phyloP scores from a whole-genome alignment of 2,113 vertebrate genomes.

The Chelonoidis abingdonii region DNA sequence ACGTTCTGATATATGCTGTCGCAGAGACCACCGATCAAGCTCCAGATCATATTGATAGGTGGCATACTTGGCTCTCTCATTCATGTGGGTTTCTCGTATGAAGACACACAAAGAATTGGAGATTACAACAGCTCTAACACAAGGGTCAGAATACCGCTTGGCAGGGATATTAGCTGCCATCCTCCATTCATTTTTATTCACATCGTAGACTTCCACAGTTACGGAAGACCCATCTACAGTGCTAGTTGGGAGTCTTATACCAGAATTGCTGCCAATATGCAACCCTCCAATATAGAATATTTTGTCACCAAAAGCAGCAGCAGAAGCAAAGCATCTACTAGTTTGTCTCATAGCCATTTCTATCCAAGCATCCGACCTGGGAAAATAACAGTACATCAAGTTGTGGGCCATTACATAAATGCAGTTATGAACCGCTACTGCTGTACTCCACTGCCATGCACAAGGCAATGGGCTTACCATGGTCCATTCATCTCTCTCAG shows the following conservation, averaged over 20 bases:
- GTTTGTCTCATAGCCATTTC: constrained; percentile 96
- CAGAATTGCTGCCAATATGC: constrained; percentile 93
- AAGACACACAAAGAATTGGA: constrained; percentile 93
- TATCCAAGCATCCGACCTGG: constrained; percentile 94
- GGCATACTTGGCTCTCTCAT: constrained; percentile 94
- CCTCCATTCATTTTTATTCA: constrained; percentile 96
- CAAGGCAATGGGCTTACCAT: constrained; percentile 93
- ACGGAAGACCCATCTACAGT: constrained; percentile 93
- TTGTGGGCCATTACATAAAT: constrained; percentile 97
- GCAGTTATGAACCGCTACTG: constrained; percentile 90
- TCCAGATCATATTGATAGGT: constrained; percentile 95
- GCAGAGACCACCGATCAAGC: constrained; percentile 92
- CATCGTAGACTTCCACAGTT: constrained; percentile 95
- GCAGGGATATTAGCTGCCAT: constrained; percentile 94
- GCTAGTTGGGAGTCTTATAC: constrained; percentile 88
- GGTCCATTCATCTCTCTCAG: constrained; percentile 95
- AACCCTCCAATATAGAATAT: constrained; percentile 97
- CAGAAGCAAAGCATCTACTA: constrained; percentile 95
- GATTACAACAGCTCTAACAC: constrained; percentile 92
- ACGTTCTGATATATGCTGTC: constrained; percentile 94
- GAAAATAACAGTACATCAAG: constrained; percentile 96
- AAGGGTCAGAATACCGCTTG: constrained; percentile 93
- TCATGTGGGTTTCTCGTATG: constrained; percentile 95
- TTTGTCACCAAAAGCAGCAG: constrained; percentile 92
- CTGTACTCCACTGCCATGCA: constrained; percentile 95